Conservation (phyloP, 1,140 invertebrate species). For the Metopolophium dirhodum region DNA sequence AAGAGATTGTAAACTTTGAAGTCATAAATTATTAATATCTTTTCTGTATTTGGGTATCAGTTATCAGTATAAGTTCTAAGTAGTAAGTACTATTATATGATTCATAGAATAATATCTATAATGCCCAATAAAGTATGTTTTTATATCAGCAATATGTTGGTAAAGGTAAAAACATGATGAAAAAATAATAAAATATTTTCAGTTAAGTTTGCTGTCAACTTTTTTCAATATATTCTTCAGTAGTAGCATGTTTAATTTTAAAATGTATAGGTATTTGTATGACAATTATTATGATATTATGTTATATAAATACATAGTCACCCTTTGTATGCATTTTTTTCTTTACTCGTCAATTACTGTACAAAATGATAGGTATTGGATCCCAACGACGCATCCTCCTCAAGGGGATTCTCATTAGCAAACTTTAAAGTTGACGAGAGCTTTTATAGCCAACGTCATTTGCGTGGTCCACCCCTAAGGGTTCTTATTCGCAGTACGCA, state of each 20-base stretch:
- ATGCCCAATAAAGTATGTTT: neutral
- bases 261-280: neutral
- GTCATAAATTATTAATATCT: neutral
- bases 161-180: neutral
- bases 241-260: neutral
- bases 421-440: conserved; percentile 56
- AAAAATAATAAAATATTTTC: neutral
- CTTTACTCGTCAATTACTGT: neutral
- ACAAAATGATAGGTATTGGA: conserved; percentile 38
- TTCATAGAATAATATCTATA: neutral
- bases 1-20: neutral
- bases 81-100: neutral
- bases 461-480: conserved; percentile 54
- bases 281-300: neutral
- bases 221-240: neutral
- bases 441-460: conserved; percentile 53
- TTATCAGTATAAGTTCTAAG: neutral
- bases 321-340: conserved; percentile 21
- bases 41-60: neutral
- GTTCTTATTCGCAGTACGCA: conserved; percentile 26
- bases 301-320: neutral
- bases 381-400: conserved; percentile 22
- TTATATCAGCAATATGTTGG: neutral
- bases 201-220: neutral
- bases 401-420: conserved; percentile 56